Evolutionary conservation across 2,797 vertebrate species (phyloP).

Genomic region (Acanthurus tractus): DNA sequence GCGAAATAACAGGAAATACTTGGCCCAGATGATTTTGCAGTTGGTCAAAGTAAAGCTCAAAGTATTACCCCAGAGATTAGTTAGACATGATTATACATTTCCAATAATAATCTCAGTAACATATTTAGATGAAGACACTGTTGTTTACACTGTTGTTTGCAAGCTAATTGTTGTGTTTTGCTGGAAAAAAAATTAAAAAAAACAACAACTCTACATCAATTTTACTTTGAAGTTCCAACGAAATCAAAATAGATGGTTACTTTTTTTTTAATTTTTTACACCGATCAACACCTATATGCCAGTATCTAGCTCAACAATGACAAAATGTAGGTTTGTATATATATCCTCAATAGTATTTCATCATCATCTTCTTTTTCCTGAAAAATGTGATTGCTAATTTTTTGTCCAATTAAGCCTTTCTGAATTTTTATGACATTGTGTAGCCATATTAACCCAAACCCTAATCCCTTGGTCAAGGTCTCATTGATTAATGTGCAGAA

Average conservation of each 20-base stretch:
- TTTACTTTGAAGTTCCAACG: slow-evolving; percentile 7
- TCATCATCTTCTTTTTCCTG: neutral
- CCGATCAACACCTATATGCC: too few relatives aligned
- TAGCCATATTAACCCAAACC: too few relatives aligned
- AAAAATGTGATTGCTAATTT: too few relatives aligned
- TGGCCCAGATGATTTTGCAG: slow-evolving; percentile 24
- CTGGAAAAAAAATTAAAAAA: neutral
- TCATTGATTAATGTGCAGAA: neutral
- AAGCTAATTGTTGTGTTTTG: slow-evolving; percentile 18
- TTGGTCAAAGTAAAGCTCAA: slow-evolving; percentile 30
- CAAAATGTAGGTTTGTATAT: neutral
- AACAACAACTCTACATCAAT: neutral
- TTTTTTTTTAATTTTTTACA: too few relatives aligned
- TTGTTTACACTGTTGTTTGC: slow-evolving; percentile 5
- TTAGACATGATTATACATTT: slow-evolving; percentile 6
- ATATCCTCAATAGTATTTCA: neutral
- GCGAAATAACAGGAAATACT: slow-evolving; percentile 53
- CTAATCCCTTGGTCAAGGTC: neutral
- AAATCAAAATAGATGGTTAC: neutral
- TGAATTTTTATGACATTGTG: neutral
- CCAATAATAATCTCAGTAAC: neutral
- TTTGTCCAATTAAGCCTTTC: neutral
- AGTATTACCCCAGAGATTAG: neutral
- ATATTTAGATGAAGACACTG: neutral
- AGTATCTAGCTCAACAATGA: neutral